phyloP scores from a whole-genome alignment of 2,113 vertebrate species.

The Tragelaphus buxtoni region DNA sequence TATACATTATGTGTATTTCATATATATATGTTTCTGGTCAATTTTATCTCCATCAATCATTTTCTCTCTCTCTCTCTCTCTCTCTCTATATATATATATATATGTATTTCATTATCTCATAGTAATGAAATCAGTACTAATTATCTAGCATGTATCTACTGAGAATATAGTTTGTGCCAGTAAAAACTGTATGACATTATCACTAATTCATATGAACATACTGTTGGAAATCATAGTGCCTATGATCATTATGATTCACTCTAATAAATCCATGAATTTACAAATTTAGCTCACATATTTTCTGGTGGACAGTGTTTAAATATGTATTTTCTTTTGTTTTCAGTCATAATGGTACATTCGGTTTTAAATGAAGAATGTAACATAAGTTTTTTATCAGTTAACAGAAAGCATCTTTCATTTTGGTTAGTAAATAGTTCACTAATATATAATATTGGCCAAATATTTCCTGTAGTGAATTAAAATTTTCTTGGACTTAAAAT shows the following conservation, averaged over 20 bases:
- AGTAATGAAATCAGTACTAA: background rate
- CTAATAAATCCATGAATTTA: background rate
- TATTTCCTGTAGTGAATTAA: background rate
- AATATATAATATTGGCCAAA: background rate
- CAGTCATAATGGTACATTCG: background rate
- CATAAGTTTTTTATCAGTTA: background rate
- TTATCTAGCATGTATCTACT: background rate
- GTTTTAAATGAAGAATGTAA: background rate
- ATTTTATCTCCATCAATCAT: background rate
- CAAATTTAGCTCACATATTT: background rate
- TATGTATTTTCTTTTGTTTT: background rate
- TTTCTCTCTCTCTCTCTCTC: background rate
- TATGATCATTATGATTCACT: background rate
- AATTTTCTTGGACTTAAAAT: background rate
- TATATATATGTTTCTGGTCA: too few relatives aligned
- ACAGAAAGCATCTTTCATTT: background rate
- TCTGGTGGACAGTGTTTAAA: background rate
- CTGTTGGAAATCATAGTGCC: background rate
- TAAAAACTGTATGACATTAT: background rate
- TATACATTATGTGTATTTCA: too few relatives aligned
- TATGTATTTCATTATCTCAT: background rate
- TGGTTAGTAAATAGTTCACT: background rate
- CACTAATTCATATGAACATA: constrained; percentile 1
- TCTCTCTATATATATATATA: too few relatives aligned
- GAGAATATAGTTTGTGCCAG: background rate